A percentile compares a stretch with the other conserved stretches of the same genome.
phyloP scores from a whole-genome alignment of 2,888 invertebrate species.

The Crocallis elinguaria region DNA sequence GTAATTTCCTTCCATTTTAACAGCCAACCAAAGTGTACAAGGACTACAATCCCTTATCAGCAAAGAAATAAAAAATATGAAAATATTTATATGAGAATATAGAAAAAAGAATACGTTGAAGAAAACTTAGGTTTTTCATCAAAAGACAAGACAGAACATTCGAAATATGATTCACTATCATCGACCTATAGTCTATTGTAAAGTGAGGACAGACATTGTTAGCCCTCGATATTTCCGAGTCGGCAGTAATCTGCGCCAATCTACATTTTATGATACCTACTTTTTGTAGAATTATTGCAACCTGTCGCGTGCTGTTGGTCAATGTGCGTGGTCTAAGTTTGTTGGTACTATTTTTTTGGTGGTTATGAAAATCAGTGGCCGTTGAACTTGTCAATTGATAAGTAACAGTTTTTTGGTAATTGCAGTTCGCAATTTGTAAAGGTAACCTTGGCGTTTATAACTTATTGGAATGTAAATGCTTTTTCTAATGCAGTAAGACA shows the following conservation, averaged over 20 bases:
- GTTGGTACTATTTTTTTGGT: constrained; percentile 14
- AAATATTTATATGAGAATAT: too few relatives aligned
- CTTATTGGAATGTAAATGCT: constrained; percentile 12
- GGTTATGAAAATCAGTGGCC: constrained; percentile 24
- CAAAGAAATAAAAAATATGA: too few relatives aligned
- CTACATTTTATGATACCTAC: constrained; percentile 1
- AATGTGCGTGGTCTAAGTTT: constrained; percentile 33
- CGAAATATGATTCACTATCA: too few relatives aligned
- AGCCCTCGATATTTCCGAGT: background rate
- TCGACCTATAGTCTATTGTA: too few relatives aligned
- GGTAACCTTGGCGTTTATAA: constrained; percentile 18
- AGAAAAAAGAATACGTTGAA: too few relatives aligned
- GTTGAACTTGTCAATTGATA: constrained; percentile 28
- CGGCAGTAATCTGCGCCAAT: constrained; percentile 5
- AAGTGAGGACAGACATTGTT: background rate
- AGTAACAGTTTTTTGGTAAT: constrained; percentile 25
- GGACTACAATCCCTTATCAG: too few relatives aligned
- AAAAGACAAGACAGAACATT: too few relatives aligned
- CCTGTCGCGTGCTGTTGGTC: constrained; percentile 31
- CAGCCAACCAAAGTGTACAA: too few relatives aligned
- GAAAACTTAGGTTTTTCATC: too few relatives aligned
- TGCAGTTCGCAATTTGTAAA: constrained; percentile 11
- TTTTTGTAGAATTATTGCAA: constrained; percentile 33
- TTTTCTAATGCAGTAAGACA: constrained; percentile 1
- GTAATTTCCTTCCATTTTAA: too few relatives aligned